These are phyloP conservation scores for Goniozus legneri DNA, from an alignment of 1,140 invertebrate genomes.

Conservation along the genomic window DNA sequence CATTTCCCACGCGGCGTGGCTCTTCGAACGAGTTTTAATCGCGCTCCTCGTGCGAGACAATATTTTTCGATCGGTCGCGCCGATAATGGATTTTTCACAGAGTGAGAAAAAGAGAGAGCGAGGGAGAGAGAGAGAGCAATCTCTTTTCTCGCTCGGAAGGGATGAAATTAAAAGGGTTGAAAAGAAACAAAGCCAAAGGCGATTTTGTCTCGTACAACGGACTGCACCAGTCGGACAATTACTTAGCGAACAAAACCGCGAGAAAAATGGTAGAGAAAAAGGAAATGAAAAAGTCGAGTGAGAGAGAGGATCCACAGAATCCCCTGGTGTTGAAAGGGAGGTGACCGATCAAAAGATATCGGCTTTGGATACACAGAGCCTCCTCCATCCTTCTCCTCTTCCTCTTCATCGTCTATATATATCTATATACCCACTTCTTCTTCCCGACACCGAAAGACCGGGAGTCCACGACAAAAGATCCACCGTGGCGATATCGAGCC, in stretches of 20 bases:
- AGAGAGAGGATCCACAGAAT: constrained; percentile 20
- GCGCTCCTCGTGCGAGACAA: not conserved
- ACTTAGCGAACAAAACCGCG: constrained; percentile 34
- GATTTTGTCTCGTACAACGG: too few relatives aligned
- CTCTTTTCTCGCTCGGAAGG: too few relatives aligned
- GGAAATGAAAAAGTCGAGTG: constrained; percentile 8
- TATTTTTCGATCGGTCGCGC: constrained; percentile 20
- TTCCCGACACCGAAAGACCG: too few relatives aligned
- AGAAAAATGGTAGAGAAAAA: constrained; percentile 16
- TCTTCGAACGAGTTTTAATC: not conserved
- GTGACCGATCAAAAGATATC: constrained; percentile 18
- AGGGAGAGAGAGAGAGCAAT: too few relatives aligned
- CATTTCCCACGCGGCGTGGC: not conserved
- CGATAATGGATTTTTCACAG: constrained; percentile 44
- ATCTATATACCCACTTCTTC: too few relatives aligned
- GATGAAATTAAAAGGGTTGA: not conserved
- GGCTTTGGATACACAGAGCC: constrained; percentile 2
- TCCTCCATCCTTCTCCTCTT: not conserved
- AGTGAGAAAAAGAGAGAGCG: constrained; percentile 16
- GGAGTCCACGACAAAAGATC: too few relatives aligned
- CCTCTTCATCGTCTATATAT: not conserved
- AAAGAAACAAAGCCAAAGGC: constrained; percentile 10
- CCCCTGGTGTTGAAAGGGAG: constrained; percentile 24
- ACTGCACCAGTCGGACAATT: constrained; percentile 32
- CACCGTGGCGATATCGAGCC: too few relatives aligned